Conservation (phyloP, 2,888 invertebrate genomes). For the Pterostichus niger region DNA sequence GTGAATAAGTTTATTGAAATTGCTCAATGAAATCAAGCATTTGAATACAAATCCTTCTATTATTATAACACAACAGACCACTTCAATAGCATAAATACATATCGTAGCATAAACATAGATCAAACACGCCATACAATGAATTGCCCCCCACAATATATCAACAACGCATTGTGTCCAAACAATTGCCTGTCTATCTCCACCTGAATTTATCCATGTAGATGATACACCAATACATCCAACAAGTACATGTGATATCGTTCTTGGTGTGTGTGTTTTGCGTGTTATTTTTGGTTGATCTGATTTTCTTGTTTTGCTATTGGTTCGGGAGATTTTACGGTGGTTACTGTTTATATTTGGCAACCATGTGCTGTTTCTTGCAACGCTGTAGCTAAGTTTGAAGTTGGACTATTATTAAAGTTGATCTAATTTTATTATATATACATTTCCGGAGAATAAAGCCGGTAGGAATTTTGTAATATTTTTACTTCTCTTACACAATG, state of each 20-base stretch:
- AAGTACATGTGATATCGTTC: no score
- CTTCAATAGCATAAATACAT: constrained; percentile 7
- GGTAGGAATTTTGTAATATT: constrained; percentile 44
- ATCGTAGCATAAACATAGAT: constrained; percentile 33
- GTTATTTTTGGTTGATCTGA: neutral
- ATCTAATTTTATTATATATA: constrained; percentile 53
- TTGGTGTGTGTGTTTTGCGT: neutral
- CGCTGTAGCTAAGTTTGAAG: constrained; percentile 37
- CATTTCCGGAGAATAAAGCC: constrained; percentile 46
- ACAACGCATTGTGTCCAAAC: constrained; percentile 16
- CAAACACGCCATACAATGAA: constrained; percentile 21
- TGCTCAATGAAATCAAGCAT: neutral
- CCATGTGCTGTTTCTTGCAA: constrained; percentile 16
- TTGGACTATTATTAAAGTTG: constrained; percentile 49
- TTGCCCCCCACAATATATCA: constrained; percentile 10
- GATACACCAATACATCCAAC: neutral
- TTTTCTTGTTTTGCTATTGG: constrained; percentile 9
- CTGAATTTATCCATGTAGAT: constrained; percentile 40
- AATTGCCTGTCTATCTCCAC: constrained; percentile 30
- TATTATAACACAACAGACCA: neutral
- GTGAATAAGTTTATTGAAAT: no score
- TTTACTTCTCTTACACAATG: constrained; percentile 42
- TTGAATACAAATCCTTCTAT: constrained; percentile 11
- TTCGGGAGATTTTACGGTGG: constrained; percentile 1
- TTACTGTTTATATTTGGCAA: constrained; percentile 34